Conservation (phyloP, 35 echinoderm and acorn worm genomes). For the Apostichopus parvimensis region DNA sequence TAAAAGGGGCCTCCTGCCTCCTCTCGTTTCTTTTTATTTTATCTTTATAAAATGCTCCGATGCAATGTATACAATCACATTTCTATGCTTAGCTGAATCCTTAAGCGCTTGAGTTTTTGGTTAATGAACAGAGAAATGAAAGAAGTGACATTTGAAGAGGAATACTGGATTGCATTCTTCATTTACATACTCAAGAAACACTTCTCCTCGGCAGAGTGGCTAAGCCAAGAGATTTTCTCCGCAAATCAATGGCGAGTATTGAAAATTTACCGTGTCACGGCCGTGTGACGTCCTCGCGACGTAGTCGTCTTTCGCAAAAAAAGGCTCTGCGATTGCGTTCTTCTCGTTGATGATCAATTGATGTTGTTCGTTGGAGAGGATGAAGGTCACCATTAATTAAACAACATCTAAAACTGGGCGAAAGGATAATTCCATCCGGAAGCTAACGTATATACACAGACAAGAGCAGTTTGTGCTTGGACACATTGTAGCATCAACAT, state of each 20-base stretch:
- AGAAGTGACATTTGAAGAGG: constrained; percentile 58
- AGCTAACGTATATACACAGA: no score
- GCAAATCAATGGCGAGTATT: constrained; percentile 53
- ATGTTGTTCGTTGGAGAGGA: constrained; percentile 11
- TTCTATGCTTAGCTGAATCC: constrained; percentile 57
- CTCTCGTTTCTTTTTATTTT: constrained; percentile 49
- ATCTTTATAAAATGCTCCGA: constrained; percentile 47
- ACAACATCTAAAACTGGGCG: background rate
- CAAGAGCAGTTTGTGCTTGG: no score
- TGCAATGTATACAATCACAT: constrained; percentile 67
- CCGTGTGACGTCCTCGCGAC: constrained; percentile 26
- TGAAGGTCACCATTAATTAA: constrained; percentile 52
- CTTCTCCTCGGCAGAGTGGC: constrained; percentile 50
- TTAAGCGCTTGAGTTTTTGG: constrained; percentile 62
- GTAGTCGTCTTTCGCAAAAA: background rate
- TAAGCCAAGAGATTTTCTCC: constrained; percentile 45
- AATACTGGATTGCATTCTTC: constrained; percentile 53
- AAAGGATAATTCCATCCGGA: no score
- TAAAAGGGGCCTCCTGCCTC: constrained; percentile 60
- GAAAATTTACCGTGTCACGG: constrained; percentile 53
- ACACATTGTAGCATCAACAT: no score
- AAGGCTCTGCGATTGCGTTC: background rate
- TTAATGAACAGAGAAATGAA: constrained; percentile 54
- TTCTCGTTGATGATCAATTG: constrained; percentile 33
- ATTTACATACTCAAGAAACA: constrained; percentile 59